Percentiles rank a stretch among this genome's conserved stretches.
These are phyloP conservation scores for Triops cancriformis DNA, from an alignment of 1,140 invertebrate species.

Conservation along the genomic window DNA sequence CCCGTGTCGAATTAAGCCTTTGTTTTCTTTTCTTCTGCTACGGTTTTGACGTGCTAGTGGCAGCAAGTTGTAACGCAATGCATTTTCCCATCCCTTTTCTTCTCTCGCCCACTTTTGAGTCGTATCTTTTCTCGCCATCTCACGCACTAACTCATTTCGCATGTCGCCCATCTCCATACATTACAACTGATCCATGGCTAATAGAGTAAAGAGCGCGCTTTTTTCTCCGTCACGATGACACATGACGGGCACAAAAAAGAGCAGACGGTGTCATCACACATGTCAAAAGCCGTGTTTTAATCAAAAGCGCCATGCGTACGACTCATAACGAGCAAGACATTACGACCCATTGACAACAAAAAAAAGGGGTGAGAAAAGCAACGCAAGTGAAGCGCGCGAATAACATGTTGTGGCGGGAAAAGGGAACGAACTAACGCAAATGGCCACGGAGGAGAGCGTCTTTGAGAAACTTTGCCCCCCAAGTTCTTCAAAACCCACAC, in stretches of 20 bases:
- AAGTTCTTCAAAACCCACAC: too few relatives aligned
- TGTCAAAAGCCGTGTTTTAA: neutral
- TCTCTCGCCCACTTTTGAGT: too few relatives aligned
- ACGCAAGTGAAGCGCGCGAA: neutral
- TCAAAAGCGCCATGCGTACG: neutral
- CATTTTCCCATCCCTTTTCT: neutral
- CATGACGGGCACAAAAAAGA: neutral
- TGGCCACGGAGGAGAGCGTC: too few relatives aligned
- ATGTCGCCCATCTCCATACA: too few relatives aligned
- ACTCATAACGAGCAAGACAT: neutral
- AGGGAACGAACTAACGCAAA: too few relatives aligned
- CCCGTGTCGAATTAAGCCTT: constrained; percentile 5
- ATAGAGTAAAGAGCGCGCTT: neutral
- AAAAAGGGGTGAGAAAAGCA: neutral
- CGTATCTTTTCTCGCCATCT: neutral
- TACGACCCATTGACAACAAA: neutral
- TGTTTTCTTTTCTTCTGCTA: neutral
- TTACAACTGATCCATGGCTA: neutral
- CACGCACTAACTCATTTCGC: neutral
- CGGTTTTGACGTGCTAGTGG: neutral
- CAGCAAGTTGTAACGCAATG: neutral
- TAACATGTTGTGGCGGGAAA: too few relatives aligned
- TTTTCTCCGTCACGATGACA: neutral
- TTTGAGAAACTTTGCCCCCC: too few relatives aligned
- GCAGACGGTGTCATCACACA: neutral